phyloP scores from a whole-genome alignment of 2,113 vertebrate species.

The Coreoperca whiteheadi region DNA sequence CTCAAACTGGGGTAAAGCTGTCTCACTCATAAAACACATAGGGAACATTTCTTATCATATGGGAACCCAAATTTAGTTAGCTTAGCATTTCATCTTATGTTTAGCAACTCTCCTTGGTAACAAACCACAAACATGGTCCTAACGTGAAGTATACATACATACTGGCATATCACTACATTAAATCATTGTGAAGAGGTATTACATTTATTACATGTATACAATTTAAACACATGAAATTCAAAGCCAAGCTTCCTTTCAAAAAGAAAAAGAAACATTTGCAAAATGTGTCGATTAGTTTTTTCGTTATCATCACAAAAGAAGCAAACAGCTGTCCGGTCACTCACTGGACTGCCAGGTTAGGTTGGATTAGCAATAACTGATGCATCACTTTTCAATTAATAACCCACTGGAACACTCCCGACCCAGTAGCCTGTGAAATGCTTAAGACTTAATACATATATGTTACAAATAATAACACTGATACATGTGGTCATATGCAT shows the following conservation, averaged over 20 bases:
- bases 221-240: conserved; percentile 34
- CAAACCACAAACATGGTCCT: conserved; percentile 11
- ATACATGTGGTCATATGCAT: conserved; percentile 37
- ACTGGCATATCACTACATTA: conserved; percentile 36
- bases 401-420: conserved; percentile 11
- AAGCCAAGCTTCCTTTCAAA: conserved; percentile 4
- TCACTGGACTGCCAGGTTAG: conserved; percentile 14
- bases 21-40: background rate
- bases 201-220: conserved; percentile 50
- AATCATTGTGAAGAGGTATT: conserved; percentile 24
- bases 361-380: conserved; percentile 2
- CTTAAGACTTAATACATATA: conserved; percentile 37
- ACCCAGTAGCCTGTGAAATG: conserved; percentile 26
- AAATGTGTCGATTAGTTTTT: conserved; percentile 38
- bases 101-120: background rate
- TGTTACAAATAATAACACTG: conserved; percentile 53
- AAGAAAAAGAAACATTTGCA: background rate
- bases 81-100: conserved; percentile 11
- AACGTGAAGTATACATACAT: conserved; percentile 24
- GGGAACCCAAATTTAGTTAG: conserved; percentile 11
- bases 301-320: conserved; percentile 31
- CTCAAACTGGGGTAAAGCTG: background rate
- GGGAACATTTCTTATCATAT: background rate
- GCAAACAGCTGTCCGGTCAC: conserved; percentile 8
- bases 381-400: conserved; percentile 13